A percentile compares a stretch with the other conserved stretches of the same genome.
These are phyloP conservation scores for Felis chaus DNA, from an alignment of 2,113 vertebrate species.

Conservation along the genomic window DNA sequence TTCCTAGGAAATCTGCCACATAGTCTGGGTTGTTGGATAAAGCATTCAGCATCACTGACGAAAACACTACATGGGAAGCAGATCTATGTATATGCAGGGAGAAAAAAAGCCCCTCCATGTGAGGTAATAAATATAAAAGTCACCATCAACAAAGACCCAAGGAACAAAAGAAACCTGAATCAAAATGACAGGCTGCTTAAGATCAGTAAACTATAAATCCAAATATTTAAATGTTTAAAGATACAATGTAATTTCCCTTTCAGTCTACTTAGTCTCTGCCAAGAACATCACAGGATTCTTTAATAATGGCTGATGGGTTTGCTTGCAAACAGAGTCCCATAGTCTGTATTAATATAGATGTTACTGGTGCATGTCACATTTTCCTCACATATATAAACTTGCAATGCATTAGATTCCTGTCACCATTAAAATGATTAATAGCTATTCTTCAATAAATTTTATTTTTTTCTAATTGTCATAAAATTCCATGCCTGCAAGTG, in stretches of 20 bases:
- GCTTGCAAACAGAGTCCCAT: rapidly evolving
- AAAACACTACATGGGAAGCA: background rate
- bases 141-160: background rate
- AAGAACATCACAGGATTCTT: background rate
- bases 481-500: background rate
- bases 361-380: rapidly evolving
- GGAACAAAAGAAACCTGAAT: background rate
- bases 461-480: background rate
- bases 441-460: background rate
- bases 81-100: background rate
- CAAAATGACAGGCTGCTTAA: slow-evolving; percentile 17
- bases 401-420: background rate
- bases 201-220: slow-evolving; percentile 34
- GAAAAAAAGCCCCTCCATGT: background rate
- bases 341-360: rapidly evolving
- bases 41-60: slow-evolving; percentile 28
- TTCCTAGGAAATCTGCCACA: slow-evolving; percentile 18
- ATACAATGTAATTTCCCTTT: background rate
- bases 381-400: background rate
- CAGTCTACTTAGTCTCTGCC: background rate
- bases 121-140: slow-evolving; percentile 41
- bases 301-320: background rate
- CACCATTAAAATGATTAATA: slow-evolving; percentile 27
- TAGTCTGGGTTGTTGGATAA: background rate
- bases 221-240: slow-evolving; percentile 43